Base-by-base conservation (phyloP, 1,140 invertebrate genomes). In the Venustaconcha ellipsiformis region DNA sequence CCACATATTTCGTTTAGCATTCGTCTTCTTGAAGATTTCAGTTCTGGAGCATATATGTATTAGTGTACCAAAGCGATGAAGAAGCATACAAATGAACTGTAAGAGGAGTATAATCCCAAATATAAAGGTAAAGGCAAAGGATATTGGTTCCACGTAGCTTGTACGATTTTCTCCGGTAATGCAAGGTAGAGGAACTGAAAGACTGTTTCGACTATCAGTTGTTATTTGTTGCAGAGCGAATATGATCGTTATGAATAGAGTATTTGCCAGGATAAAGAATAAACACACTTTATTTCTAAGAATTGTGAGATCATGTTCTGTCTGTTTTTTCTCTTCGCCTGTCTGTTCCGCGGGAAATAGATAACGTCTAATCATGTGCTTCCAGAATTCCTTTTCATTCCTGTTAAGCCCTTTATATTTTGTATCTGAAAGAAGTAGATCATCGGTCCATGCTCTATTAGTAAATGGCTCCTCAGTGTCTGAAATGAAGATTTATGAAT, bases 371-470 rank as follows among this genome's bases (percentile, higher is more conserved):
- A 88, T 86, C 14, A 89, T 76, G 37, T 88, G 79, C 60, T 76
- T 62, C 85, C 83, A 89, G 70, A 87, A 88, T 2, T 69, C 37
- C 8, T 37, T 48, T 75, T 74, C 14, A 73, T 56, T 15, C 81
- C 79, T 15, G 81, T 57, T 5, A 78, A 70, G 17, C 88, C 72
- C 30, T 77, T 66, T 1, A 94, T 94, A 87, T 99, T 96, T 88
- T 96, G 95, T 71, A 98, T 94, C 97, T 97, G 99, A 82, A 95
- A 96, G 0, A 97, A 96, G 88, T 97, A 96, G 14, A 95, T 93
- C 2, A 96, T 90, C 79, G 95, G 94, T 82, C 97, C 80, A 17
- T 79, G 73, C 60, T 37, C 37, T 37, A 37, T 37, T 37, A 37
- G 37, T 37, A 37, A 37, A 37, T 37, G 1, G 1, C 37, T 37